Conservation (phyloP, 1,140 invertebrate species). For the Berghia stephanieae region DNA sequence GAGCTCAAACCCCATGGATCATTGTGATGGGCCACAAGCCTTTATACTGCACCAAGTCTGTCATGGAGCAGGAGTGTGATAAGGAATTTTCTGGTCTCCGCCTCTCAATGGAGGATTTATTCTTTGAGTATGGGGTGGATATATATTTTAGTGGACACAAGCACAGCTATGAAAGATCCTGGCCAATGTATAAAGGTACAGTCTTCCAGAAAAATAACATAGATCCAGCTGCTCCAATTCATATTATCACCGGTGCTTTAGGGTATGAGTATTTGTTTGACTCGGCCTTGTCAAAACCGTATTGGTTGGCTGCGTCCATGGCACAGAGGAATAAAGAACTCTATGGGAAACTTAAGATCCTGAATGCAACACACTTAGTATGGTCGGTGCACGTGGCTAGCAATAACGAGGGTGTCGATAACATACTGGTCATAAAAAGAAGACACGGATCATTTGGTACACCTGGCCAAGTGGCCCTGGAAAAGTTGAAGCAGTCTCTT, state of each 20-base stretch:
- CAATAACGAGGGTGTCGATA: slow-evolving; percentile 53
- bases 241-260: slow-evolving; percentile 52
- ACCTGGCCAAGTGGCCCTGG: slow-evolving; percentile 28
- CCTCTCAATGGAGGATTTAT: slow-evolving; percentile 79
- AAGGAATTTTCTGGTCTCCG: slow-evolving; percentile 38
- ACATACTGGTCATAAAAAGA: slow-evolving; percentile 48
- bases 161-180: slow-evolving; percentile 93
- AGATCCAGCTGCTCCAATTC: slow-evolving; percentile 53
- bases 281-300: slow-evolving; percentile 36
- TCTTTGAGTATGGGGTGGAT: slow-evolving; percentile 90
- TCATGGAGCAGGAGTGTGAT: slow-evolving; percentile 42
- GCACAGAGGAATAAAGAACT: slow-evolving; percentile 47
- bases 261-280: slow-evolving; percentile 62
- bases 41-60: slow-evolving; percentile 59
- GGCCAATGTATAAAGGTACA: slow-evolving; percentile 88
- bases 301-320: slow-evolving; percentile 49
- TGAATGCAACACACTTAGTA: slow-evolving; percentile 87
- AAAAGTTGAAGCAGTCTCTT: neutral
- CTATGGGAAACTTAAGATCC: slow-evolving; percentile 82
- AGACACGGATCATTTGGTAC: slow-evolving; percentile 50
- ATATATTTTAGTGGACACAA: slow-evolving; percentile 95
- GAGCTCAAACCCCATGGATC: slow-evolving; percentile 60
- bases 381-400: slow-evolving; percentile 84
- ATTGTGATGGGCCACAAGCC: slow-evolving; percentile 63
- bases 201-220: slow-evolving; percentile 66